Evolutionary conservation across 2,113 vertebrate genomes (phyloP), one percentile per base, ranked within the genome.

Genomic region (Brachyhypopomus gauderio): DNA sequence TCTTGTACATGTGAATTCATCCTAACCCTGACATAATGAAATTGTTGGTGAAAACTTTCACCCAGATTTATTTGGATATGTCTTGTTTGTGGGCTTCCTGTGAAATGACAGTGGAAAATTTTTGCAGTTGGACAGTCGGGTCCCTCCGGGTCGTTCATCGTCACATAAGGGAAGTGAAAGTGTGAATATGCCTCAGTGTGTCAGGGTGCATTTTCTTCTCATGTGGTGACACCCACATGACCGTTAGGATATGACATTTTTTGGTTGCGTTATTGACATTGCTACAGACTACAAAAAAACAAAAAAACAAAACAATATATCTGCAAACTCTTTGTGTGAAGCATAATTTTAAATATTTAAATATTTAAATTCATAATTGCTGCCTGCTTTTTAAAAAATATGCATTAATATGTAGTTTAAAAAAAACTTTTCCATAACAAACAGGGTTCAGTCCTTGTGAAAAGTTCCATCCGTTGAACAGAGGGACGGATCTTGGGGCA

Each of bases 161-260:
- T 72, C 70, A 75, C 19, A 30, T 72, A 72, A 83, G 30, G 80
- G 80, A 85, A 80, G 72, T 67, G 56, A 85, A 77, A 83, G 72
- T 34, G 45, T 76, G 14, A 36, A 16, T 82, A 58, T 25, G 55
- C 56, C 73, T 34, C 75, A 77, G 75, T 8, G 3, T 63, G 60
- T 59, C 55, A 73, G 4, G 75, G 58, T 1, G 3, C 38, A 75
- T 34, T 72, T 34, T n/a, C 2, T 16, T 41, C 73, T 76, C 73
- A 71, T 71, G 73, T 25, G n/a, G 66, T 45, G 16, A 48, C 25
- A 34, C 12, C 69, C 36, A 67, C 70, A 63, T 72, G 76, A 23
- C 60, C 23, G 3, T 34, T 60, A 17, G 36, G 41, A 23, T 30
- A 71, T 69, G 75, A 77, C 6, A 16, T 17, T 8, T 22, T 12